Evolutionary conservation across 2,113 vertebrate species (phyloP).

Genomic region (Naja naja): DNA sequence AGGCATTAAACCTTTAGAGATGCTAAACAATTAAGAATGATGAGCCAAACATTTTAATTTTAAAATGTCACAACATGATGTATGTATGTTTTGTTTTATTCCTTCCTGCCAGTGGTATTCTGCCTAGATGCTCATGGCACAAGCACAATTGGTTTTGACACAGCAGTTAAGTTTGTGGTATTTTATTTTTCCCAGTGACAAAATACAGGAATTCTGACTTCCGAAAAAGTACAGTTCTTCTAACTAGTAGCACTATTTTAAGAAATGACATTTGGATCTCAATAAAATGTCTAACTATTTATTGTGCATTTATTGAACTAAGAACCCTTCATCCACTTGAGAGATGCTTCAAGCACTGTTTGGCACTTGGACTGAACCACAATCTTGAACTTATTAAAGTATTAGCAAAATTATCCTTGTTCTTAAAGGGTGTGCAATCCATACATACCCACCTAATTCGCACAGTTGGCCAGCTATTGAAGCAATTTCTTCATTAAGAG

Average conservation of each 20-base stretch:
- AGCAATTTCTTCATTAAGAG: slow-evolving; percentile 8
- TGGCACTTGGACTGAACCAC: not conserved
- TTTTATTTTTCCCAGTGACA: not conserved
- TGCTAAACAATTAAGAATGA: not conserved
- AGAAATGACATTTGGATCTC: not conserved
- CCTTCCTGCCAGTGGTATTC: not conserved
- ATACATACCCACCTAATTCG: not conserved
- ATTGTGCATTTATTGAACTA: not conserved
- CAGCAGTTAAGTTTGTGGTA: not conserved
- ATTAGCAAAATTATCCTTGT: slow-evolving; percentile 10
- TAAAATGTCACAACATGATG: not conserved
- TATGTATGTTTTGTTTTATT: not conserved
- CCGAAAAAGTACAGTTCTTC: not conserved
- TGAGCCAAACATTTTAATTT: not conserved
- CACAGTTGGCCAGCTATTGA: not conserved
- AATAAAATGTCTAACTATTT: not conserved
- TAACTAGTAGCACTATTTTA: not conserved
- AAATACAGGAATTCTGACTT: not conserved
- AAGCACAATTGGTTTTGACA: not conserved
- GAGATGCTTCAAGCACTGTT: not conserved
- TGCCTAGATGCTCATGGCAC: not conserved
- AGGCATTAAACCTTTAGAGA: not conserved
- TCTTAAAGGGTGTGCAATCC: slow-evolving; percentile 3
- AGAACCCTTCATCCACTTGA: not conserved
- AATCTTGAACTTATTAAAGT: slow-evolving; percentile 3